These are phyloP conservation scores for Piaya cayana DNA, from an alignment of 2,113 vertebrate species.

Conservation along the genomic window DNA sequence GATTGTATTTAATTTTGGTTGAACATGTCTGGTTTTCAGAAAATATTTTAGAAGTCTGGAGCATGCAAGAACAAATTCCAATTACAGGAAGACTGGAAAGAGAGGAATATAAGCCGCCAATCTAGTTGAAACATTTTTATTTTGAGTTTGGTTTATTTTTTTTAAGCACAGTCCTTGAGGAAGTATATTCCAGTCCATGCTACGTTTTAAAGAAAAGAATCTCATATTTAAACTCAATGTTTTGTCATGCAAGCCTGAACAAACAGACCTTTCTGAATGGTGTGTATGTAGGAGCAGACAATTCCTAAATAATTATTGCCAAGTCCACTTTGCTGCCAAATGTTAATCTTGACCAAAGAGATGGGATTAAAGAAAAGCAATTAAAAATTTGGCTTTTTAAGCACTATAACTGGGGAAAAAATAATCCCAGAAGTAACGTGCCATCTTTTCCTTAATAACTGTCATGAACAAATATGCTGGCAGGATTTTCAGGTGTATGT, in stretches of 20 bases:
- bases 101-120: background rate
- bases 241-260: background rate
- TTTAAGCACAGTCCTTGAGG: background rate
- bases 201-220: background rate
- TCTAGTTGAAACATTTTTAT: background rate
- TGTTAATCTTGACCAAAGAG: background rate
- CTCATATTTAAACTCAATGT: background rate
- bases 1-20: slow-evolving; percentile 2
- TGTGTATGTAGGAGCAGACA: background rate
- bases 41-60: background rate
- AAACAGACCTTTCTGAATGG: background rate
- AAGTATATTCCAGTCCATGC: background rate
- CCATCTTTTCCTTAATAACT: background rate
- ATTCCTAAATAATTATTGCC: background rate
- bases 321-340: background rate
- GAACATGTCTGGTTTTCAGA: background rate
- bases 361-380: background rate
- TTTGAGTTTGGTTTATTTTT: background rate
- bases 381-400: background rate
- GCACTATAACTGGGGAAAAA: accelerated
- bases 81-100: background rate
- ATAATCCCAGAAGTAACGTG: background rate
- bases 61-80: background rate
- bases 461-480: background rate
- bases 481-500: background rate